Evolutionary conservation across 2,888 invertebrate species (phyloP).

Genomic region (Salticus scenicus): DNA sequence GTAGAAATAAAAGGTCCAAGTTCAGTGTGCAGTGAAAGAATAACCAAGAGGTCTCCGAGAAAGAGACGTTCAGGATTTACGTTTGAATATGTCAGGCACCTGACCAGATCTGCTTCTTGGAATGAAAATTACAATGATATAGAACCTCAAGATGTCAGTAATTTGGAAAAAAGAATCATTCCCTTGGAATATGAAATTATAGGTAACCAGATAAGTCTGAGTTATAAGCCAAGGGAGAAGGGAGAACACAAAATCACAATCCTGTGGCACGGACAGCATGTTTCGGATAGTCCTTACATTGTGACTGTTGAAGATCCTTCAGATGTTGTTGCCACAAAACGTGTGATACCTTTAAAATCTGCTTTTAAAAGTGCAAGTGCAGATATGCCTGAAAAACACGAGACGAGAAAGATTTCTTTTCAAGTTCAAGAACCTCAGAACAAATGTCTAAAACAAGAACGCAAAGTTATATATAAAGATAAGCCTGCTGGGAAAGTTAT

Average conservation of each 20-base stretch:
- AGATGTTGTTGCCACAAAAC: background rate
- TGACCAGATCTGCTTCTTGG: slow-evolving; percentile 18
- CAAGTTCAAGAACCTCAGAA: slow-evolving; percentile 19
- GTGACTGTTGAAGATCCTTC: slow-evolving; percentile 70
- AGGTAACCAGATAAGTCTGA: slow-evolving; percentile 70
- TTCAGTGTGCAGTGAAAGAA: slow-evolving; percentile 72
- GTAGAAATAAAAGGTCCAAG: slow-evolving; percentile 74
- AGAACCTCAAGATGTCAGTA: background rate
- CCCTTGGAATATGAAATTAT: slow-evolving; percentile 72
- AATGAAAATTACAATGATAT: background rate
- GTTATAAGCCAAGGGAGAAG: slow-evolving; percentile 70
- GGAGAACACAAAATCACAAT: slow-evolving; percentile 72
- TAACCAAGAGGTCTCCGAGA: slow-evolving; percentile 67
- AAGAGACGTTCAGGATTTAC: slow-evolving; percentile 20
- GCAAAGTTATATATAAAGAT: background rate
- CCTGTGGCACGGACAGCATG: slow-evolving; percentile 72
- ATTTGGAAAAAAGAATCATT: slow-evolving; percentile 53
- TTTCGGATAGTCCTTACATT: slow-evolving; percentile 72
- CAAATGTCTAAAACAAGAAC: too few relatives aligned
- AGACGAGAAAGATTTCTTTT: slow-evolving; percentile 7
- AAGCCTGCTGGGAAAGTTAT: slow-evolving; percentile 40
- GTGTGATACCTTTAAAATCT: background rate
- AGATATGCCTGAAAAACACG: background rate
- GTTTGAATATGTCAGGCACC: slow-evolving; percentile 1
- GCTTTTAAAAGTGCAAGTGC: background rate